Conservation (phyloP, 2,797 vertebrate genomes). For the Mionectes olivaceus region DNA sequence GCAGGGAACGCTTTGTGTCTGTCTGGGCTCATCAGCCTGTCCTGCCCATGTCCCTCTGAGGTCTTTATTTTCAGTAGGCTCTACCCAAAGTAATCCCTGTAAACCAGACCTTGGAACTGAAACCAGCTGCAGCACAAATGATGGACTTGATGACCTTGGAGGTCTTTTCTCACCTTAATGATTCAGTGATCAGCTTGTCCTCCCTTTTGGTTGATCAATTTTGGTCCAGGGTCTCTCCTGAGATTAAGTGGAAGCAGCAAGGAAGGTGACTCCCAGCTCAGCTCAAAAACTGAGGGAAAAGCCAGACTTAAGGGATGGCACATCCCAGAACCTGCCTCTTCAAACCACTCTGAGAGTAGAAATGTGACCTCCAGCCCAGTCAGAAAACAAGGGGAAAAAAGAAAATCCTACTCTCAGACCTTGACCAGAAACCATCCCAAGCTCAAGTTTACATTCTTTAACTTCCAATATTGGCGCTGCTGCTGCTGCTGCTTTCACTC, state of each 20-base stretch:
- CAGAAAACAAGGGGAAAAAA: not conserved
- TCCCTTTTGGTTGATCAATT: not conserved
- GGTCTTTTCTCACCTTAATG: not conserved
- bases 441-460: conserved; percentile 57
- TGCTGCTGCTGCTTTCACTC: conserved; percentile 6
- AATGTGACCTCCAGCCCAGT: not conserved
- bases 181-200: not conserved
- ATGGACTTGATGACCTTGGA: not conserved
- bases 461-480: conserved; percentile 1
- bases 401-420: not conserved
- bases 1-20: not conserved
- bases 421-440: not conserved
- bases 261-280: not conserved
- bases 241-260: not conserved
- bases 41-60: not conserved
- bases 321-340: not conserved
- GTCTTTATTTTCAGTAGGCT: not conserved
- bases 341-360: not conserved
- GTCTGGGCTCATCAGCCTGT: not conserved
- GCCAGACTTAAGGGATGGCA: not conserved
- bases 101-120: fast-evolving
- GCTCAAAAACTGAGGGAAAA: not conserved
- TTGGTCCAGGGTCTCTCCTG: not conserved
- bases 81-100: not conserved
- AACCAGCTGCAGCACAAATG: not conserved